phyloP scores from a whole-genome alignment of 2,797 vertebrate species.

The Schizopygopsis malacanthus region DNA sequence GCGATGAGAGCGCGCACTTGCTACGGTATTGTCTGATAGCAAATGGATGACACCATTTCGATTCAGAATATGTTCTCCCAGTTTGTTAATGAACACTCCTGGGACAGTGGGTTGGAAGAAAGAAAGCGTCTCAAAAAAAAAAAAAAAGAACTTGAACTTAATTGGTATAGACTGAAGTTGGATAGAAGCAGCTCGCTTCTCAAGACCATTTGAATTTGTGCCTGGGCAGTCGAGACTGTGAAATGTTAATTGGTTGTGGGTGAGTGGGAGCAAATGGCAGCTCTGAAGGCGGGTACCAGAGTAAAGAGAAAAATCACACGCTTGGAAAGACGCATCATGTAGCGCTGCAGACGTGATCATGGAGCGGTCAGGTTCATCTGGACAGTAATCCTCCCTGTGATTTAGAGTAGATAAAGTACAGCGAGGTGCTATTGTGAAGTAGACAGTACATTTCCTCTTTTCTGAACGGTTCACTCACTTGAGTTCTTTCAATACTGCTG shows the following conservation, averaged over 20 bases:
- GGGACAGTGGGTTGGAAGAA: constrained; percentile 55
- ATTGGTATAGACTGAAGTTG: constrained; percentile 61
- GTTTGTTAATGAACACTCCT: constrained; percentile 64
- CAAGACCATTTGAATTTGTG: constrained; percentile 59
- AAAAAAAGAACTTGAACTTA: constrained; percentile 53
- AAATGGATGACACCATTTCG: constrained; percentile 49
- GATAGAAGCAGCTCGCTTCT: constrained; percentile 40
- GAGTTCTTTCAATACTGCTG: constrained; percentile 11
- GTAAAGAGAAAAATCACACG: constrained; percentile 33
- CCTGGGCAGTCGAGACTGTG: constrained; percentile 48
- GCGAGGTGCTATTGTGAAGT: constrained; percentile 31
- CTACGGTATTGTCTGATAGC: constrained; percentile 28
- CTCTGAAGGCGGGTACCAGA: constrained; percentile 24
- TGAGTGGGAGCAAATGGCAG: constrained; percentile 48
- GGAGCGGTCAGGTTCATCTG: constrained; percentile 46
- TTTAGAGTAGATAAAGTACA: constrained; percentile 29
- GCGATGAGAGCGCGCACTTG: not conserved
- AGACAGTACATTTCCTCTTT: constrained; percentile 17
- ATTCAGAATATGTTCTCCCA: constrained; percentile 57
- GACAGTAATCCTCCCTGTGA: constrained; percentile 36
- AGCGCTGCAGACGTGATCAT: constrained; percentile 48
- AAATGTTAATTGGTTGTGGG: constrained; percentile 62
- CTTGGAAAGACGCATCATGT: constrained; percentile 56
- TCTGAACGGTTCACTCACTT: constrained; percentile 17
- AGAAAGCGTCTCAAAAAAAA: constrained; percentile 48